Conservation (phyloP, 2,797 vertebrate genomes). For the Acridotheres tristis region DNA sequence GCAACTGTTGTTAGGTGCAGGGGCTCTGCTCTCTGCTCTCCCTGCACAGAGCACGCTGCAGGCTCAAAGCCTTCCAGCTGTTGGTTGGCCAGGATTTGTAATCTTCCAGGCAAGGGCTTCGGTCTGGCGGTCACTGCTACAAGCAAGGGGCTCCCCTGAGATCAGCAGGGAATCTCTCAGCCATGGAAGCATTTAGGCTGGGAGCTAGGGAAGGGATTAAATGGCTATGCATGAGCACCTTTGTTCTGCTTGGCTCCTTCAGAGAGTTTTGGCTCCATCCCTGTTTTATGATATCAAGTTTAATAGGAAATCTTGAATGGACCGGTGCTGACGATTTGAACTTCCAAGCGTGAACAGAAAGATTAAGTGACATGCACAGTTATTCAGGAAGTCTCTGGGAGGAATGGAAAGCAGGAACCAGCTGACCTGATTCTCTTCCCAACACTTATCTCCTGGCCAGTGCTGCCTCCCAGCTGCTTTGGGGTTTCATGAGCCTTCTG, state of each 20-base stretch:
- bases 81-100: background rate
- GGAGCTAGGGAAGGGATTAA: slow-evolving; percentile 15
- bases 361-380: slow-evolving; percentile 16
- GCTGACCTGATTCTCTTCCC: background rate
- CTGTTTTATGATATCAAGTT: background rate
- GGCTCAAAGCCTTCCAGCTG: slow-evolving; percentile 58
- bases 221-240: background rate
- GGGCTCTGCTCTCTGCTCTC: slow-evolving; percentile 13
- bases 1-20: slow-evolving; percentile 59
- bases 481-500: background rate
- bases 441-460: slow-evolving; percentile 2
- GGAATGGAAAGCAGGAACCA: slow-evolving; percentile 5
- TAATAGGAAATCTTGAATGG: slow-evolving; percentile 44
- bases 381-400: slow-evolving; percentile 1
- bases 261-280: background rate
- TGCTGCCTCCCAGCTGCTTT: slow-evolving; percentile 4
- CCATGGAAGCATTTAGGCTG: background rate
- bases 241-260: background rate
- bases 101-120: slow-evolving; percentile 32
- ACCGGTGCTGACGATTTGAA: background rate
- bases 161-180: slow-evolving; percentile 7
- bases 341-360: background rate
- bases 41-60: background rate
- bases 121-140: background rate
- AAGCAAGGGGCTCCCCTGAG: slow-evolving; percentile 26